A percentile compares a stretch with the other conserved stretches of the same genome.
Conservation (phyloP, 2,888 invertebrate genomes). For the Acanthoscelides obtectus region DNA sequence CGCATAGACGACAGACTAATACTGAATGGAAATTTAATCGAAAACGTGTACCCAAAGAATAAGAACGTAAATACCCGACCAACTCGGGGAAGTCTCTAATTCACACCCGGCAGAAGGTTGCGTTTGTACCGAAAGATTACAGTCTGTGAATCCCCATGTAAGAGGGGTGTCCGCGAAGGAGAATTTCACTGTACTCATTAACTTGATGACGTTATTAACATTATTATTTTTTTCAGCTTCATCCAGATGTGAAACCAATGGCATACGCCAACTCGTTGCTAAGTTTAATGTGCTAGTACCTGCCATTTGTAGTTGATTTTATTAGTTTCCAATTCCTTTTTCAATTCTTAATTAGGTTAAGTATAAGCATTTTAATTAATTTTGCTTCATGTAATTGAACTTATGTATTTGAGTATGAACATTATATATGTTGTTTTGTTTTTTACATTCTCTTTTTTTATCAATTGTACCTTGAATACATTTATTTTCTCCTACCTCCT, state of each 20-base stretch:
- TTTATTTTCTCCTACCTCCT: constrained; percentile 15
- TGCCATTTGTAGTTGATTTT: constrained; percentile 33
- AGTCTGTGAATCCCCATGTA: too few species aligned
- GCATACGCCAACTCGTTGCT: constrained; percentile 87
- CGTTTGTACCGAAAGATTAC: too few species aligned
- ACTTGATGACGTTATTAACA: too few species aligned
- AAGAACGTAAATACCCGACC: too few species aligned
- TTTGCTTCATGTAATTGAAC: neutral
- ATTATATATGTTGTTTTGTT: constrained; percentile 6
- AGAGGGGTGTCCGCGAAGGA: too few species aligned
- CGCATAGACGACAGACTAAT: too few species aligned
- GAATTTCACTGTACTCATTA: too few species aligned
- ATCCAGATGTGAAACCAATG: constrained; percentile 97
- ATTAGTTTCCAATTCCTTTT: constrained; percentile 20
- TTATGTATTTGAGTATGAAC: neutral
- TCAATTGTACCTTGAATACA: constrained; percentile 20
- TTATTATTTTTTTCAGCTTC: constrained; percentile 67
- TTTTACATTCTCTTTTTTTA: constrained; percentile 16
- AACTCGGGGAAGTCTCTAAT: too few species aligned
- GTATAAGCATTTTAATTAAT: neutral
- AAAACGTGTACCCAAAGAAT: too few species aligned
- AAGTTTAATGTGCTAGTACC: constrained; percentile 68
- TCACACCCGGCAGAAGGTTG: too few species aligned
- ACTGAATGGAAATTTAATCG: too few species aligned
- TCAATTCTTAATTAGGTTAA: neutral